Percentiles rank a stretch among this genome's conserved stretches.
These are phyloP conservation scores for Cyanoderma ruficeps DNA, from an alignment of 2,113 vertebrate genomes.

Conservation along the genomic window DNA sequence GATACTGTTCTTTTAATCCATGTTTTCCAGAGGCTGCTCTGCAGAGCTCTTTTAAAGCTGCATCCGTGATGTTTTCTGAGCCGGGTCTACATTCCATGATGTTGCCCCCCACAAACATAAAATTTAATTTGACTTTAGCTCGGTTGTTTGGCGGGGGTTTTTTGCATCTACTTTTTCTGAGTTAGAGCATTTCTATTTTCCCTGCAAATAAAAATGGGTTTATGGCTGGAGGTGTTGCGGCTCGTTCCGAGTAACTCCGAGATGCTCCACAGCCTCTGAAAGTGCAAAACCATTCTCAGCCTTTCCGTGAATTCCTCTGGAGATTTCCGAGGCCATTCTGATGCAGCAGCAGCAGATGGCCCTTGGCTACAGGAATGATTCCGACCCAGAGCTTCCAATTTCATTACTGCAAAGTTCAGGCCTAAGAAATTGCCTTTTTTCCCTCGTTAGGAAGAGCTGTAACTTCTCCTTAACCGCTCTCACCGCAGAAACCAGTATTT, in stretches of 20 bases:
- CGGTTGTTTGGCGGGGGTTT: too few relatives aligned
- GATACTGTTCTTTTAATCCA: not conserved
- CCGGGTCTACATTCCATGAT: not conserved
- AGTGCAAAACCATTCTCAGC: not conserved
- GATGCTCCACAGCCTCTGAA: not conserved
- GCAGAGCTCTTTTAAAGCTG: not conserved
- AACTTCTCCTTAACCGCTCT: not conserved
- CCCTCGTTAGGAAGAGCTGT: not conserved
- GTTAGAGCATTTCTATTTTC: not conserved
- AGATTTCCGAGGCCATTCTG: not conserved
- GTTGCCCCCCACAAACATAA: not conserved
- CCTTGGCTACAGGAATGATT: not conserved
- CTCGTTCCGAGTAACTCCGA: not conserved
- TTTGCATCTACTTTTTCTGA: not conserved
- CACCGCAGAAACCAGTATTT: not conserved
- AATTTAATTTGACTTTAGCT: not conserved
- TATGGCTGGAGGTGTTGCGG: not conserved
- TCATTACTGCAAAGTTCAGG: not conserved
- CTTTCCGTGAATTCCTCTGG: not conserved
- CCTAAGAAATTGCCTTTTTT: constrained; percentile 12
- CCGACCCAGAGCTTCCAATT: not conserved
- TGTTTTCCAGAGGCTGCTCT: constrained; percentile 27
- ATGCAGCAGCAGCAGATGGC: not conserved
- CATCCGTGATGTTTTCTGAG: not conserved
- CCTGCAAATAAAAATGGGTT: not conserved